Conservation (phyloP, 2,113 vertebrate genomes). For the Otocyon megalotis region DNA sequence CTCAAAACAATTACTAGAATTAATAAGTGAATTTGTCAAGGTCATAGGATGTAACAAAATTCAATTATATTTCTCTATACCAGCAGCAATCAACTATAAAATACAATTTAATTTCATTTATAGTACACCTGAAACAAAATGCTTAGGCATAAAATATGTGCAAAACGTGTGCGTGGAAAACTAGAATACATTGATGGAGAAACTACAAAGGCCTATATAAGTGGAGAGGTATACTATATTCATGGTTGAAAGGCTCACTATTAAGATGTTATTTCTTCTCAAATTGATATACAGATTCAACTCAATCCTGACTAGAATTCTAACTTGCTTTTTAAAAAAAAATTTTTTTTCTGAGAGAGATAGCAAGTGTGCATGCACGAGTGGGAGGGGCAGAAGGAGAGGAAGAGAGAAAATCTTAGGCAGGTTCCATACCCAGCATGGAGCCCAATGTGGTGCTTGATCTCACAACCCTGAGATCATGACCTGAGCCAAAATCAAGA, state of each 20-base stretch:
- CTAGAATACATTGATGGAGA: neutral
- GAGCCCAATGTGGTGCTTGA: neutral
- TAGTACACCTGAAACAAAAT: neutral
- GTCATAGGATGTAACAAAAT: accelerated
- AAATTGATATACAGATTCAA: neutral
- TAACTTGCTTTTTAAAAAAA: neutral
- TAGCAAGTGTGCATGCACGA: neutral
- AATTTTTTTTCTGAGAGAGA: neutral
- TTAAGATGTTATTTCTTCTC: neutral
- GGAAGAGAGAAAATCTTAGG: neutral
- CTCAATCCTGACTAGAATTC: neutral
- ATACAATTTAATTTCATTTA: neutral
- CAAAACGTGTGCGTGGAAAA: accelerated
- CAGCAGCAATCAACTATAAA: neutral
- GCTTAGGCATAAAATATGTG: neutral
- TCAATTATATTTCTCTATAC: neutral
- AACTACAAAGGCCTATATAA: neutral
- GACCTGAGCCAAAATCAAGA: neutral
- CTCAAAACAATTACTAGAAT: neutral
- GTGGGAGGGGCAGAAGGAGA: neutral
- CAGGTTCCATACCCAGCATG: neutral
- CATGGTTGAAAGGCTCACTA: no score
- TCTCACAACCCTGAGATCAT: neutral
- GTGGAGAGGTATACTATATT: neutral
- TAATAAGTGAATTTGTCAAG: no score